Base-by-base conservation (phyloP, 2,797 vertebrate species). In the Sciaenops ocellatus region DNA sequence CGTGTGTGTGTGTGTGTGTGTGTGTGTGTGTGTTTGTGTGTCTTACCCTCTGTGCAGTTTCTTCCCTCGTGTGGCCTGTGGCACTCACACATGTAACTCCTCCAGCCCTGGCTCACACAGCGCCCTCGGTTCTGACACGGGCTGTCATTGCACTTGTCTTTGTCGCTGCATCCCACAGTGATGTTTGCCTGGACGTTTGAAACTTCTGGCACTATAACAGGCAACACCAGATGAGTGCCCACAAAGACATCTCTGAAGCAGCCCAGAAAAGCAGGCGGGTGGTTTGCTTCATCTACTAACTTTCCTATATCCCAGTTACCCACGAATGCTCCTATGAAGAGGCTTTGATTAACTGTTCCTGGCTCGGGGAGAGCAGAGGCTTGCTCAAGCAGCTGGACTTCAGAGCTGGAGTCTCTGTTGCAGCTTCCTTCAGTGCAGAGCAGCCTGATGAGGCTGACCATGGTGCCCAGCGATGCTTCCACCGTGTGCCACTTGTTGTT, bases 231-330 rank as follows among this genome's bases (percentile, higher is more conserved):
- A 59, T 57, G 91, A 4, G 92, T 95, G 86, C 96, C 95, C 83
- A 98, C 90, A 57, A 88, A 90, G 82, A 99, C 90, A 74, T 99
- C 97, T 88, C 95, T 95, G 82, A 99, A 95, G 88, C 98, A 99
- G 89, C 98, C 98, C 76, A 97, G 88, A 90, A 99, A 97, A 54
- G 91, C 89, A 77, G 95, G 86, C 2, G 89, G 80, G 77, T 76
- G 30, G 84, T 81, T 69, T 8, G 52, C 38, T 48, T 78, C 76
- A 72, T 70, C 88, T 70, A 60, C 50, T 1, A 10, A 77, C 75
- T 71, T 60, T 63, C 38, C 77, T 13, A 46, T 48, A 28, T 47
- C 52, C 89, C 78, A 69, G 50, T 57, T 80, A 34, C 52, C 55
- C 30, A 87, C 89, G 3, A 93, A 89, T 20, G 95, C 78, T 28